phyloP scores from a whole-genome alignment of 1,140 invertebrate species.

The Dermatophagoides farinae region DNA sequence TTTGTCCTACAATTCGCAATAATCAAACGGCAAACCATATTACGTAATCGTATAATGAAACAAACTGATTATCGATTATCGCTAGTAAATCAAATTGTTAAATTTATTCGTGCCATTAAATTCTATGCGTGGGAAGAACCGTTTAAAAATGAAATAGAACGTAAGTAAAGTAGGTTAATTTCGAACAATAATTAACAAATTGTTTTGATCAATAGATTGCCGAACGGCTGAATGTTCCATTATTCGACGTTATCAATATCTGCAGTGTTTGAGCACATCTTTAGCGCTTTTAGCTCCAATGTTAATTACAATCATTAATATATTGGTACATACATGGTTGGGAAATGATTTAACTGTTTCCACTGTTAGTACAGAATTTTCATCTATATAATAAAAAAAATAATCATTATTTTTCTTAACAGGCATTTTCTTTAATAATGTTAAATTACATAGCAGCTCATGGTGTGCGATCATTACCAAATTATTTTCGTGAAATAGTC shows the following conservation, averaged over 20 bases:
- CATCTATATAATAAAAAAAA: constrained; percentile 10
- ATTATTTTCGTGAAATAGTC: constrained; percentile 24
- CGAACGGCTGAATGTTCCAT: constrained; percentile 33
- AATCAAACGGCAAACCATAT: constrained; percentile 14
- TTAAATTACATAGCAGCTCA: constrained; percentile 28
- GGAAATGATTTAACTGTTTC: constrained; percentile 37
- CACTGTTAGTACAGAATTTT: constrained; percentile 30
- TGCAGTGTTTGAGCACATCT: constrained; percentile 39
- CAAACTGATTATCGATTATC: constrained; percentile 24
- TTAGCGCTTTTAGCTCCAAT: constrained; percentile 39
- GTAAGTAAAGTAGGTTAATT: background rate
- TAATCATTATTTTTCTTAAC: constrained; percentile 8
- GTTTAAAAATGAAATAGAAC: constrained; percentile 33
- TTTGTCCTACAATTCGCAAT: constrained; percentile 37
- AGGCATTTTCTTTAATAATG: constrained; percentile 28
- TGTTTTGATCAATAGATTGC: constrained; percentile 32
- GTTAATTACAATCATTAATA: constrained; percentile 38
- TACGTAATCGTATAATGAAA: constrained; percentile 26
- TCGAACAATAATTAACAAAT: background rate
- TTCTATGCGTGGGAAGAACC: constrained; percentile 74
- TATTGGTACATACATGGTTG: constrained; percentile 37
- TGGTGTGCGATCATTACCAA: constrained; percentile 26
- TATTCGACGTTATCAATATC: constrained; percentile 36
- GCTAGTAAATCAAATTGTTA: constrained; percentile 17
- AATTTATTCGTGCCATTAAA: constrained; percentile 37